Conservation (phyloP, 2,797 vertebrate genomes). For the Falco berigora region DNA sequence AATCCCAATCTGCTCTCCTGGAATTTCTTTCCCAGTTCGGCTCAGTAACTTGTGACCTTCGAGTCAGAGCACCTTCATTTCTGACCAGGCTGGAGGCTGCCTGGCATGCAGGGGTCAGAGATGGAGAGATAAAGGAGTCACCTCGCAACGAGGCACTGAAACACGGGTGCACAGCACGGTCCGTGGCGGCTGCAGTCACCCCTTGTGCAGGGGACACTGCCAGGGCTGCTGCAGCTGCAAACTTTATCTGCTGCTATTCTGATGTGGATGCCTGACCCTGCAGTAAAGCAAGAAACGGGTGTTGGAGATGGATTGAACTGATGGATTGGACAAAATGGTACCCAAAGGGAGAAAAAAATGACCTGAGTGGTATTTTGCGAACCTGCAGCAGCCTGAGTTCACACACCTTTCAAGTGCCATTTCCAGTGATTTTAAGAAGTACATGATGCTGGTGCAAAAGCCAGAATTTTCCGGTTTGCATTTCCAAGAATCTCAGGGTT, state of each 20-base stretch:
- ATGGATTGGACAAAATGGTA: not conserved
- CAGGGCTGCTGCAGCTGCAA: not conserved
- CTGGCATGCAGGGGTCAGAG: constrained; percentile 22
- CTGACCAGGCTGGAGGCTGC: not conserved
- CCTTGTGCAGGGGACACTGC: not conserved
- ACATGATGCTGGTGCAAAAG: not conserved
- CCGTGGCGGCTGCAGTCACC: not conserved
- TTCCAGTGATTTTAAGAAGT: not conserved
- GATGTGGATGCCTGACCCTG: not conserved
- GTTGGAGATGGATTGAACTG: fast-evolving
- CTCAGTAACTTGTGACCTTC: constrained; percentile 52
- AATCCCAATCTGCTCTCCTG: constrained; percentile 24
- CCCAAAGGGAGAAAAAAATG: not conserved
- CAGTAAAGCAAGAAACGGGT: not conserved
- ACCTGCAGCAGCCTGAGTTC: not conserved
- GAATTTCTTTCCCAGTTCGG: constrained; percentile 35
- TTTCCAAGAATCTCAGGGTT: not conserved
- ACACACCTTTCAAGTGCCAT: not conserved
- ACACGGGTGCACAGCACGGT: not conserved
- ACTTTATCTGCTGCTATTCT: not conserved
- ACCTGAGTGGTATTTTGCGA: not conserved
- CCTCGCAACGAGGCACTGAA: not conserved
- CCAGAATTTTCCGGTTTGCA: not conserved
- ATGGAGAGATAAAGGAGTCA: constrained; percentile 27
- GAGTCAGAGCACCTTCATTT: not conserved